Base-by-base conservation (phyloP, 2,113 vertebrate genomes). In the Petroica traversi region DNA sequence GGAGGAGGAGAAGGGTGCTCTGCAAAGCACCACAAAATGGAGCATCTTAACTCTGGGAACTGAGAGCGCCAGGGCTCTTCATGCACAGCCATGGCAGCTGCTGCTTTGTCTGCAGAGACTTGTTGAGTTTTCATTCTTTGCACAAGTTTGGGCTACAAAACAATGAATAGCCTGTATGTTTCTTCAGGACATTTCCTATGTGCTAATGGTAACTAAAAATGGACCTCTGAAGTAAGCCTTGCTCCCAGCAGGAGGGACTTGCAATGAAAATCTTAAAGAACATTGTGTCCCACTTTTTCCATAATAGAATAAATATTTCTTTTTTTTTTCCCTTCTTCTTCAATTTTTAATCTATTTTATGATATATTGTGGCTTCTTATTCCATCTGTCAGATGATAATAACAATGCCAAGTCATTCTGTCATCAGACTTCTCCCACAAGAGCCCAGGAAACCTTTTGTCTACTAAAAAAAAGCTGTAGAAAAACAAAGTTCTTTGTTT, bases 101-200 rank as follows among this genome's bases (percentile, higher is more conserved):
- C 95, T 92, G 85, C 87, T 95, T 92, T 85, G 86, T 94, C 91
- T 88, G 2, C 9, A 8, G 46, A 86, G 71, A 73, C 86, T 90
- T 93, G 85, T 82, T 94, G 95, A 89, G 96, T 95, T 95, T 89
- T 92, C 94, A 68, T 96, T 97, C 92, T 94, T 89, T 93, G 69
- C 77, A 48, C 74, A 93, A 95, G 89, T 88, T 97, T 64, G 86
- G 38, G 57, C 89, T 82, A 88, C 66, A 77, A 91, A 97, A 91
- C 94, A 97, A 89, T 89, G 93, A 74, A 51, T 80, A 73, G 36
- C 89, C 79, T 94, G n/a, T 96, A 46, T 95, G 52, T 92, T 92
- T 82, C 79, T 92, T 73, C 22, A 5, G 86, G 95, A 91, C 79
- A 55, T 93, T 96, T 89, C 49, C 88, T 95, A 15, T 88, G 62